phyloP scores from a whole-genome alignment of 1,140 invertebrate species.

The Pectinophora gossypiella region DNA sequence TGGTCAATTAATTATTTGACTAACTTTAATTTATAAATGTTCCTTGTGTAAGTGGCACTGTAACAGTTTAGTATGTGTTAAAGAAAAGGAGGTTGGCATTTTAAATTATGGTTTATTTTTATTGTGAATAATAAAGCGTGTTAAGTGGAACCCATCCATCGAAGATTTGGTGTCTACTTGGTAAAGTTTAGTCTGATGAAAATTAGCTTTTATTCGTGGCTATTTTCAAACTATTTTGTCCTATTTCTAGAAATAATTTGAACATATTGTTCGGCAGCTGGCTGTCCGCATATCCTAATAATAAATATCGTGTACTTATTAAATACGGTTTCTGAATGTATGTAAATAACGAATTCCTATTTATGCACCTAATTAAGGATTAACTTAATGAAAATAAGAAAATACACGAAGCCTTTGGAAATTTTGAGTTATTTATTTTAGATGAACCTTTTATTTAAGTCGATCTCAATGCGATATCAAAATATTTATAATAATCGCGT shows the following conservation, averaged over 20 bases:
- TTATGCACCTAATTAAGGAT: conserved; percentile 36
- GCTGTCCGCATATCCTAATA: conserved; percentile 9
- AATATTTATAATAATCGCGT: too few relatives aligned
- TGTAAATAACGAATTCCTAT: conserved; percentile 45
- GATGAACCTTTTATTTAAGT: too few relatives aligned
- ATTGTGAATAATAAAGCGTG: too few relatives aligned
- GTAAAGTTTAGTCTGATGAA: too few relatives aligned
- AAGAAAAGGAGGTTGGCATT: too few relatives aligned
- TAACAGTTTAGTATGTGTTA: conserved; percentile 22
- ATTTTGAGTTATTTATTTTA: conserved; percentile 20
- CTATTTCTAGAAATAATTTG: too few relatives aligned
- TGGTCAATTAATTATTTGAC: not conserved
- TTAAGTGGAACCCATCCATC: too few relatives aligned
- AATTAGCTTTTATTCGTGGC: too few relatives aligned
- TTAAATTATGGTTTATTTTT: too few relatives aligned
- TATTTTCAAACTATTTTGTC: too few relatives aligned
- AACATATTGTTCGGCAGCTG: conserved; percentile 11
- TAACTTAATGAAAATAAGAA: conserved; percentile 25
- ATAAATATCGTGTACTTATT: conserved; percentile 3
- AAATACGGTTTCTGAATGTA: conserved; percentile 17
- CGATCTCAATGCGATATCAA: too few relatives aligned
- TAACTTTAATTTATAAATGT: conserved; percentile 19
- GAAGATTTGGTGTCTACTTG: too few relatives aligned
- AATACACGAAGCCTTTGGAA: conserved; percentile 31
- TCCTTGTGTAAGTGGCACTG: conserved; percentile 23